Base-by-base conservation (phyloP, 2,888 invertebrate species). In the Habrosyne pyritoides region DNA sequence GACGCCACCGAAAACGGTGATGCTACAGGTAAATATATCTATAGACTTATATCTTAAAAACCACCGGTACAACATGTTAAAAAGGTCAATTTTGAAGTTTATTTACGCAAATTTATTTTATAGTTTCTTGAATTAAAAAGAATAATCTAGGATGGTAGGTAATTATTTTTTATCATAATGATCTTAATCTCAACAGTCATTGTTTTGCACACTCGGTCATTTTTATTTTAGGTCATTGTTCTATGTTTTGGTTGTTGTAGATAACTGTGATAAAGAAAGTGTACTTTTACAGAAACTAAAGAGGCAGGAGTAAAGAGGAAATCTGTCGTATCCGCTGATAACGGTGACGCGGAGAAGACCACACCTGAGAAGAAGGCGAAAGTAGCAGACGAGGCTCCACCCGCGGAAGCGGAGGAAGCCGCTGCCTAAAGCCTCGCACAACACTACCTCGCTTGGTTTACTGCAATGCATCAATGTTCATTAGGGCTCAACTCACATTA, bases 301-400 rank as follows among this genome's bases (percentile, higher is more conserved):
- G 93, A 91, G 58, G 86, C 93, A 54, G 93, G 93, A 66, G 93
- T 94, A 80, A 95, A 95, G 87, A 95, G 96, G 93, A 96, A 95
- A 94, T 95, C 96, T 54, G 93, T 93, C 21, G 91, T 42, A 18
- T 42, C 93, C 10, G 93, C 88, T 3, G 91, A 92, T 62, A 90
- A 90, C 47, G 94, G 92, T 53, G 94, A 94, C 51, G 87, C 89
- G 10, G 95, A 95, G 63, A 95, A 94, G 67, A 94, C 93, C 50
- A 94, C 95, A 59, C 95, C 95, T 8, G 96, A 96, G 77, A 96
- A 96, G 87, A 96, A 96, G 77, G 94, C 95, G 64, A 96, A 95
- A 89, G 90, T 95, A 55, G 94, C 93, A 12, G 95, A 95, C 51
- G 94, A 94, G 62, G 81, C 87, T 52, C 81, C 89, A 2, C 84